Conservation (phyloP, 2,113 vertebrate species). For the Spheniscus mendiculus region DNA sequence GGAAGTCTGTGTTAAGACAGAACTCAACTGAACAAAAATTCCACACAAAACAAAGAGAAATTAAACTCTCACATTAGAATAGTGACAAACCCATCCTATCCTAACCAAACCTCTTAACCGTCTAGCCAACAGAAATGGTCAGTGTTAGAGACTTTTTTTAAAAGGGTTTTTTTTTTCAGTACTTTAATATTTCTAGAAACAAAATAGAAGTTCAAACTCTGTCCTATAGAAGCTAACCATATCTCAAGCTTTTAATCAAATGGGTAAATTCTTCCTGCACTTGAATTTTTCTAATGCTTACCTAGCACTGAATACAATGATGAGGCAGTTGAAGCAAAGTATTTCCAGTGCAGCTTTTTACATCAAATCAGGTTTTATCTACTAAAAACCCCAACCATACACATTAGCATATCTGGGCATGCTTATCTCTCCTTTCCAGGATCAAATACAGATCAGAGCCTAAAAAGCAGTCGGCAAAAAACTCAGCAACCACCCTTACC, state of each 20-base stretch:
- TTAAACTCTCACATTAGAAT: not conserved
- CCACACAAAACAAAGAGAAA: not conserved
- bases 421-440: not conserved
- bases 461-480: not conserved
- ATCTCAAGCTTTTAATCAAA: not conserved
- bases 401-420: not conserved
- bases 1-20: not conserved
- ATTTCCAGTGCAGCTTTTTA: not conserved
- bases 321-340: not conserved
- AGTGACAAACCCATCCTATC: not conserved
- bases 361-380: not conserved
- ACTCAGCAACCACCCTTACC: not conserved
- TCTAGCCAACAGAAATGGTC: not conserved
- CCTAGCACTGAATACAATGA: not conserved
- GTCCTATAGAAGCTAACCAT: not conserved
- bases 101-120: not conserved
- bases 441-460: not conserved
- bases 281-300: not conserved
- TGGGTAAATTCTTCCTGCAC: not conserved
- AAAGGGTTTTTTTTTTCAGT: not conserved
- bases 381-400: rapidly evolving
- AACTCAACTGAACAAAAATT: not conserved
- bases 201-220: not conserved
- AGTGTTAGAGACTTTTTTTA: not conserved
- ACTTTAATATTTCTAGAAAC: not conserved